Evolutionary conservation across 2,113 vertebrate genomes (phyloP), one percentile per base, ranked within the genome.

Genomic region (Chitala chitala): DNA sequence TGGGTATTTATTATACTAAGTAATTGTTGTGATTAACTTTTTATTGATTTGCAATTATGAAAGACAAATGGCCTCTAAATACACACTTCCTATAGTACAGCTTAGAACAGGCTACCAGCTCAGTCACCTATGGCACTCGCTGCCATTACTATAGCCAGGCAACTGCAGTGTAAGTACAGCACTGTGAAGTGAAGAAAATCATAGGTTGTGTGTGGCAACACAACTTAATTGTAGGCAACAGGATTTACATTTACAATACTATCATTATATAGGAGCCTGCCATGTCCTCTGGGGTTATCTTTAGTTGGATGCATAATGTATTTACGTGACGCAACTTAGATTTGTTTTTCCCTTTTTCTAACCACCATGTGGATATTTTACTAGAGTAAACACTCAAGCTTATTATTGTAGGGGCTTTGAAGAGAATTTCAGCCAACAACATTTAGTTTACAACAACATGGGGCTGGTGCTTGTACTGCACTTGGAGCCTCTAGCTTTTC

Each of bases 61-160:
- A 86, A 87, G 83, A 86, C 84, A 88, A 87, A 88, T 85, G 84
- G 82, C 81, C 84, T 72, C 24, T 31, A 84, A 83, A 76, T 33
- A 77, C 71, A 31, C 72, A 79, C 80, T 86, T 86, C 81, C 82
- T 82, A 75, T n/a, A n/a, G n/a, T n/a, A n/a, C n/a, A n/a, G n/a
- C n/a, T n/a, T n/a, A n/a, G n/a, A n/a, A n/a, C n/a, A n/a, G n/a
- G n/a, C n/a, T 12, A 22, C 70, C 7, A 68, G 24, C 48, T 73
- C 79, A 80, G 54, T 50, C 58, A 77, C 77, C 76, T 31, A 63
- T 53, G 72, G 74, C 38, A 5, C 15, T 24, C 17, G 15, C 74
- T 5, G 20, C 42, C 33, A 40, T 2, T 38, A 2, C n/a, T n/a
- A 10, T 6, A 1, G 29, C 17, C 29, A 8, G n/a, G 15, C 36